Base-by-base conservation (phyloP, 2,797 vertebrate genomes). In the Fringilla coelebs region DNA sequence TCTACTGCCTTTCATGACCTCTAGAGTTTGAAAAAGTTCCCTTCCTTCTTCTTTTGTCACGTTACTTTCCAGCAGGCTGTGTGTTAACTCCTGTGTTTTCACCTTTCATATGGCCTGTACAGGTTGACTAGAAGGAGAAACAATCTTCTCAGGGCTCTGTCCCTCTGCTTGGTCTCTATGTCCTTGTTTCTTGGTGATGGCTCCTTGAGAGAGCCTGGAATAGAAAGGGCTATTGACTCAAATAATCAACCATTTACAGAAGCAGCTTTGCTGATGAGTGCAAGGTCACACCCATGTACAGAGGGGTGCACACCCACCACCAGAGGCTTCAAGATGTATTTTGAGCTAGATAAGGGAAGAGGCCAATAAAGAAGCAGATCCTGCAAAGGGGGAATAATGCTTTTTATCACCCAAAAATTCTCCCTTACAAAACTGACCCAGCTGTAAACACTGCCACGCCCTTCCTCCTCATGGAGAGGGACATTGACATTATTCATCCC, bases 401-500 rank as follows among this genome's bases (percentile, higher is more conserved):
- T 49, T 70, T 75, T 29, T 14, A 29, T 55, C 28, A 48, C 1
- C 1, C 15, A 40, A 28, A 5, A 16, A 17, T 66, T 34, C 5
- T 29, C 20, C n/a, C 21, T 61, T 41, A 81, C 6, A 18, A 45
- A 74, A 41, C 8, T 18, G 5, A 17, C 34, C 61, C 18, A 3
- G 1, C 7, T 62, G 6, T 36, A 48, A 75, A 18, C 17, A 9
- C 17, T 57, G 3, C 34, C 25, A 8, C 31, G 60, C 1, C 9
- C 5, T 24, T 51, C 10, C 19, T 10, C 3, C 15, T 60, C 15
- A 18, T 4, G 0, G 4, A 20, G 7, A 34, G 24, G 22, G 21
- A 28, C 26, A 17, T 5, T 54, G 21, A 41, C 6, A 2, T 67
- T 24, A 20, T 54, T 54, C 21, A 28, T 41, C 31, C 7, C 6